Conservation (phyloP, 2,797 vertebrate genomes). For the Agapornis canus region DNA sequence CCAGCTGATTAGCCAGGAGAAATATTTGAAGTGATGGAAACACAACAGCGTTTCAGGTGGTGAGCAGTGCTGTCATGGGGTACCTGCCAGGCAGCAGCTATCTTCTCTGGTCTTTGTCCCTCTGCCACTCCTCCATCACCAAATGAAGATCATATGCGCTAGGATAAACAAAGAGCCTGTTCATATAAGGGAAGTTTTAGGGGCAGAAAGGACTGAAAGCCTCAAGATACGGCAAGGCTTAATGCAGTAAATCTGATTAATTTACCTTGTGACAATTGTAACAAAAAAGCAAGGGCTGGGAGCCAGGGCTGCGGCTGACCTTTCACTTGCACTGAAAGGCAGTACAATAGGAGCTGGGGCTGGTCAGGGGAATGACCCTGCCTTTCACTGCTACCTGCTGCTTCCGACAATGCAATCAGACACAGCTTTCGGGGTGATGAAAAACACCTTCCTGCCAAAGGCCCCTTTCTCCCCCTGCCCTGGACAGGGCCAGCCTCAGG, state of each 20-base stretch:
- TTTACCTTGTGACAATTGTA: conserved; percentile 80
- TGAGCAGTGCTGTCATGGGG: rapidly evolving
- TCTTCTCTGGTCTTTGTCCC: neutral
- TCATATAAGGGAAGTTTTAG: conserved; percentile 31
- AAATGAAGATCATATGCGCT: conserved; percentile 17
- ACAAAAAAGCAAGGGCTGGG: conserved; percentile 83
- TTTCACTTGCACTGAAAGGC: conserved; percentile 81
- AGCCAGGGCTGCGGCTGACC: conserved; percentile 87
- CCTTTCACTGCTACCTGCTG: conserved; percentile 94
- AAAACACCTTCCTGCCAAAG: conserved; percentile 76
- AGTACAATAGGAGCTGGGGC: conserved; percentile 78
- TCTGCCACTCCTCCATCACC: neutral
- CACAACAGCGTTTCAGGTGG: rapidly evolving
- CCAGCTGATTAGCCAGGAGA: neutral
- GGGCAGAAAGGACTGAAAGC: conserved; percentile 64
- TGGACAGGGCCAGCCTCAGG: neutral
- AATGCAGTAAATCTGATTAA: conserved; percentile 81
- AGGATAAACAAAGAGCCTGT: conserved; percentile 63
- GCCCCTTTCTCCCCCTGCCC: conserved; percentile 26
- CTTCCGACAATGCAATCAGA: conserved; percentile 89
- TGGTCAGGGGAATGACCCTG: conserved; percentile 76
- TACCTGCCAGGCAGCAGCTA: neutral
- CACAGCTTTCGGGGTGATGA: conserved; percentile 91
- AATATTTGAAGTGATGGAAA: neutral
- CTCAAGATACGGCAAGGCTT: conserved; percentile 72